Conservation (phyloP, 2,113 vertebrate genomes). For the Hippolais icterina region DNA sequence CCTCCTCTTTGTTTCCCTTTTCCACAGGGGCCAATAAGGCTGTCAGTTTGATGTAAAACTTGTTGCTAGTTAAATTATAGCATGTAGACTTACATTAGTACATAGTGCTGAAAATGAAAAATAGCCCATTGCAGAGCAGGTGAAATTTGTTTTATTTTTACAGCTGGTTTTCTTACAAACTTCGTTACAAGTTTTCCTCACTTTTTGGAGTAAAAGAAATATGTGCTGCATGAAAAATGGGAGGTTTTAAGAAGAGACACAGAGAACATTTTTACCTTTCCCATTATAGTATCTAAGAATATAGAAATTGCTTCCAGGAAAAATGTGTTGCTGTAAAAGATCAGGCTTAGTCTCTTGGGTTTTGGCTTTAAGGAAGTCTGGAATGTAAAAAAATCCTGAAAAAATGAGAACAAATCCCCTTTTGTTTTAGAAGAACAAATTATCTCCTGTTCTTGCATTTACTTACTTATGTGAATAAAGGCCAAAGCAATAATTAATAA, state of each 20-base stretch:
- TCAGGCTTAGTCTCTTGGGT: not conserved
- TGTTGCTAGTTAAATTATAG: conserved; percentile 54
- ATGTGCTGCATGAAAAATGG: not conserved
- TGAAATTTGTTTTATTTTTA: conserved; percentile 51
- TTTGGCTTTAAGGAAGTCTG: not conserved
- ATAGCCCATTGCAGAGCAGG: not conserved
- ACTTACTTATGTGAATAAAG: not conserved
- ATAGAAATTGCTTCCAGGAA: not conserved
- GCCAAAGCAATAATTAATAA: not conserved
- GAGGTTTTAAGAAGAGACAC: not conserved
- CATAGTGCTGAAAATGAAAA: conserved; percentile 42
- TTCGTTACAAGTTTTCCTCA: not conserved
- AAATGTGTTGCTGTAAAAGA: not conserved
- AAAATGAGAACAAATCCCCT: not conserved
- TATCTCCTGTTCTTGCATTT: not conserved
- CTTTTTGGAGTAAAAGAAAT: not conserved
- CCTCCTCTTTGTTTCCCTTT: conserved; percentile 18
- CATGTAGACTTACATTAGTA: conserved; percentile 13
- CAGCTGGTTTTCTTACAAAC: not conserved
- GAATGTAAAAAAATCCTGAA: not conserved
- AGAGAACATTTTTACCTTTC: not conserved
- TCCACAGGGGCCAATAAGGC: conserved; percentile 42
- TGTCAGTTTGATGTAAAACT: conserved; percentile 51
- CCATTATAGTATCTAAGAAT: not conserved
- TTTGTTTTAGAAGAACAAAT: not conserved